Conservation (phyloP, 2,888 invertebrate genomes). For the Drosophila siamana region DNA sequence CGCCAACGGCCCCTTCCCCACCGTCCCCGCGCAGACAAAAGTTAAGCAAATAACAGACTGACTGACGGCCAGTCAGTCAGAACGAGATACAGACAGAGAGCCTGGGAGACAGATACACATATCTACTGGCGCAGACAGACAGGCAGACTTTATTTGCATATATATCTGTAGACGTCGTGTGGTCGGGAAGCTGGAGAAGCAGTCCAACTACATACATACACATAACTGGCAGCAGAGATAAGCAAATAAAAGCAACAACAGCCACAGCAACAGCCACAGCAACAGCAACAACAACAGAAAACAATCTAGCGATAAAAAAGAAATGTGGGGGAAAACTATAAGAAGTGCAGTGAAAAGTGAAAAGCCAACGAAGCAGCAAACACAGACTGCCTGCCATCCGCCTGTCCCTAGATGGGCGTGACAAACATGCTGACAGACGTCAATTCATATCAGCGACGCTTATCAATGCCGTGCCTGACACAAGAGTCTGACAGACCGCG, state of each 20-base stretch:
- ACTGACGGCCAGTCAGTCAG: slow-evolving; percentile 28
- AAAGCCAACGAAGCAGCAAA: slow-evolving; percentile 26
- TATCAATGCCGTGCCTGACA: slow-evolving; percentile 51
- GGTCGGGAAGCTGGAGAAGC: slow-evolving; percentile 6
- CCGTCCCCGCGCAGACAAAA: slow-evolving; percentile 50
- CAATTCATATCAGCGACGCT: slow-evolving; percentile 56
- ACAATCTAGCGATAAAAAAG: slow-evolving; percentile 6
- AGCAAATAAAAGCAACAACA: slow-evolving; percentile 23
- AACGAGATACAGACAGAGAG: slow-evolving; percentile 1
- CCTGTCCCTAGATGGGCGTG: slow-evolving; percentile 19
- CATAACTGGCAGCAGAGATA: slow-evolving; percentile 45
- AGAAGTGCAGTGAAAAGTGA: slow-evolving; percentile 22
- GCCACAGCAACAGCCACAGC: no score
- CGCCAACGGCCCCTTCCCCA: slow-evolving; percentile 18
- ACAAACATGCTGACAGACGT: slow-evolving; percentile 55
- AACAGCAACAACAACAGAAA: slow-evolving; percentile 13
- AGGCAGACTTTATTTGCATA: slow-evolving; percentile 60
- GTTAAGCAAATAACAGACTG: slow-evolving; percentile 58
- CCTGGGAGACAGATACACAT: not conserved
- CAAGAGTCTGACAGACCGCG: slow-evolving; percentile 12
- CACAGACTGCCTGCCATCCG: not conserved
- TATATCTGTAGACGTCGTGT: slow-evolving; percentile 3
- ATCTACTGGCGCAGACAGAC: slow-evolving; percentile 15
- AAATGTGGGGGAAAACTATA: slow-evolving; percentile 4
- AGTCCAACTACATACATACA: slow-evolving; percentile 33